Percentiles rank a stretch among this genome's conserved stretches.
Evolutionary conservation across 2,888 invertebrate species (phyloP).

Genomic region (Aspidiotus destructor): DNA sequence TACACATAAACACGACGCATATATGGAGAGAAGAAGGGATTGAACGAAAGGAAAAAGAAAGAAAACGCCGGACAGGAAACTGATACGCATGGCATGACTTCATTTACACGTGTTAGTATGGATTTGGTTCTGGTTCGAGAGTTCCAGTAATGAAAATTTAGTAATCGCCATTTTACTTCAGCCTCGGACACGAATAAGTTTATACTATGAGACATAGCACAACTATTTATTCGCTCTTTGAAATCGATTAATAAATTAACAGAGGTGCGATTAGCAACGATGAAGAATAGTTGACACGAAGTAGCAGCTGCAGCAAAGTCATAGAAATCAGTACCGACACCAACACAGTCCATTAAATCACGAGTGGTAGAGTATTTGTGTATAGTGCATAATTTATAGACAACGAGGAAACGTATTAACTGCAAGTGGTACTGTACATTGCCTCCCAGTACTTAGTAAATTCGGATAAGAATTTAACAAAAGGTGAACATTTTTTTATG

Average conservation of each 20-base stretch:
- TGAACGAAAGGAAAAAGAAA: background rate
- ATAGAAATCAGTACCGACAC: too few species aligned
- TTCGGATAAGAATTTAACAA: slow-evolving; percentile 19
- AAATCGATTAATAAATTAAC: slow-evolving; percentile 2
- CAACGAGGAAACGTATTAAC: background rate
- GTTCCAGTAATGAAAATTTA: slow-evolving; percentile 16
- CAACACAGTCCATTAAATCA: too few species aligned
- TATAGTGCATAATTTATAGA: too few species aligned
- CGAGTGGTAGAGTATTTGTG: too few species aligned
- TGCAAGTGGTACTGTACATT: too few species aligned
- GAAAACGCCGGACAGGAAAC: slow-evolving; percentile 29
- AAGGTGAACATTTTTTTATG: slow-evolving; percentile 39
- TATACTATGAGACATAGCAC: background rate
- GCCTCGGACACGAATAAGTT: background rate
- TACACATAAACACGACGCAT: background rate
- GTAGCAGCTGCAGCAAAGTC: too few species aligned
- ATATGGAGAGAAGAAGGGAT: background rate
- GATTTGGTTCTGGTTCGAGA: slow-evolving; percentile 24
- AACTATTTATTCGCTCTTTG: slow-evolving; percentile 1
- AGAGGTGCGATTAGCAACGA: background rate
- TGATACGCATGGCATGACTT: slow-evolving; percentile 28
- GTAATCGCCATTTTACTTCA: slow-evolving; percentile 3
- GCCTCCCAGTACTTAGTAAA: background rate
- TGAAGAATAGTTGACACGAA: background rate
- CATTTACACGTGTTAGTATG: slow-evolving; percentile 15